These are phyloP conservation scores for Brenthis daphne DNA, from an alignment of 2,888 invertebrate species.

Conservation along the genomic window DNA sequence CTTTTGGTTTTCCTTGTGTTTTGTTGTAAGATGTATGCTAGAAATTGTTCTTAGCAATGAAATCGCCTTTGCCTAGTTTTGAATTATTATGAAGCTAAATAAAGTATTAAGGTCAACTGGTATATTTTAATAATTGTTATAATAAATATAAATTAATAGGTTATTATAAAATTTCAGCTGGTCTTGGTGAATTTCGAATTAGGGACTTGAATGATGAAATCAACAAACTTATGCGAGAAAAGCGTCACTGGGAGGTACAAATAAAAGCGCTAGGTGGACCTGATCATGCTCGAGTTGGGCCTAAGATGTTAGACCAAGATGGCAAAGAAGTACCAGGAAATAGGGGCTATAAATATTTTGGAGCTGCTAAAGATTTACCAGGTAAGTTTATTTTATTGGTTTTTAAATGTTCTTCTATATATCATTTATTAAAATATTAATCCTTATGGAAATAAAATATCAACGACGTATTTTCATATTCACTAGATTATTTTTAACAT, in stretches of 20 bases:
- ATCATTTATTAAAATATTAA: neutral
- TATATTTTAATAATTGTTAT: too few species aligned
- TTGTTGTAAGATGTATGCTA: too few species aligned
- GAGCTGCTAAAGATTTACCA: conserved; percentile 98
- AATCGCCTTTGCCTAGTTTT: too few species aligned
- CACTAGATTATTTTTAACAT: too few species aligned
- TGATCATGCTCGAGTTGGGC: conserved; percentile 95
- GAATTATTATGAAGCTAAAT: too few species aligned
- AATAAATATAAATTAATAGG: neutral
- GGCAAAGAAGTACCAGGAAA: conserved; percentile 98
- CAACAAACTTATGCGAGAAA: conserved; percentile 97
- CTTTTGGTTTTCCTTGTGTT: too few species aligned
- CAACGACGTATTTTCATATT: too few species aligned
- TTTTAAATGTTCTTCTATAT: neutral
- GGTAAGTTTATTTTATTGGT: conserved; percentile 67
- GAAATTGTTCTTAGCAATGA: too few species aligned
- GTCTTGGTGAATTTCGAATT: conserved; percentile 96
- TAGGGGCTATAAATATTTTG: conserved; percentile 99
- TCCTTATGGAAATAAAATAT: too few species aligned
- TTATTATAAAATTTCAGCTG: conserved; percentile 5
- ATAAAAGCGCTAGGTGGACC: conserved; percentile 97
- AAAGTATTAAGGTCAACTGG: too few species aligned
- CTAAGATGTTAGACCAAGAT: conserved; percentile 95
- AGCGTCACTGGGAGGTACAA: conserved; percentile 98
- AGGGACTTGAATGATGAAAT: conserved; percentile 99